phyloP scores from a whole-genome alignment of 2,797 vertebrate genomes.

The Dendrocincla tyrannina region DNA sequence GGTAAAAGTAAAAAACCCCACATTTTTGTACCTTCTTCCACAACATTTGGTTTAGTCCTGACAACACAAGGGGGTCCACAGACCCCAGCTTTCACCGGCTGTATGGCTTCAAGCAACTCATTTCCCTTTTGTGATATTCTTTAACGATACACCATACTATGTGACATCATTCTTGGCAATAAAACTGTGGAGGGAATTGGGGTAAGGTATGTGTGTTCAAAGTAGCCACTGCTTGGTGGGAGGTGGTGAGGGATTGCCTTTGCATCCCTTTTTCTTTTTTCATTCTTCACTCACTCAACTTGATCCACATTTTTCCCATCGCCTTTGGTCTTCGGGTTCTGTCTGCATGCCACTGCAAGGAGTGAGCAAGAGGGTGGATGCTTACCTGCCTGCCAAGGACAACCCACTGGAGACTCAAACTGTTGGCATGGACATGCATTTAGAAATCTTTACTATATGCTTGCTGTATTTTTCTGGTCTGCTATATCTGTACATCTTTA shows the following conservation, averaged over 20 bases:
- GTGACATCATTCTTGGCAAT: background rate
- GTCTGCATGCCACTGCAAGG: accelerated
- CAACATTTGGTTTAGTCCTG: background rate
- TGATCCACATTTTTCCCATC: accelerated
- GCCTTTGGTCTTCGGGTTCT: background rate
- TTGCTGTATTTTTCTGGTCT: background rate
- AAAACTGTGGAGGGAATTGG: accelerated
- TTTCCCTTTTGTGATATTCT: background rate
- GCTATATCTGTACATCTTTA: background rate
- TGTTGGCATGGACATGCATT: accelerated
- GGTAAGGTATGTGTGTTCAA: background rate
- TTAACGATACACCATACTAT: no score
- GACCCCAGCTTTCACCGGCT: background rate
- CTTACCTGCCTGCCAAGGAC: background rate
- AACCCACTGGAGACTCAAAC: background rate
- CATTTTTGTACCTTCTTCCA: background rate
- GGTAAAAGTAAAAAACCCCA: background rate
- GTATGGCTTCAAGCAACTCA: background rate
- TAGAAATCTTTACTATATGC: background rate
- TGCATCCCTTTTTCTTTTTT: background rate
- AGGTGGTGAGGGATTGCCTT: background rate
- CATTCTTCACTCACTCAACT: background rate
- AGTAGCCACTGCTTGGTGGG: background rate
- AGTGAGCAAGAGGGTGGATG: background rate
- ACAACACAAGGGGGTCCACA: background rate